phyloP scores from a whole-genome alignment of 2,113 vertebrate species.

The Esox niger region DNA sequence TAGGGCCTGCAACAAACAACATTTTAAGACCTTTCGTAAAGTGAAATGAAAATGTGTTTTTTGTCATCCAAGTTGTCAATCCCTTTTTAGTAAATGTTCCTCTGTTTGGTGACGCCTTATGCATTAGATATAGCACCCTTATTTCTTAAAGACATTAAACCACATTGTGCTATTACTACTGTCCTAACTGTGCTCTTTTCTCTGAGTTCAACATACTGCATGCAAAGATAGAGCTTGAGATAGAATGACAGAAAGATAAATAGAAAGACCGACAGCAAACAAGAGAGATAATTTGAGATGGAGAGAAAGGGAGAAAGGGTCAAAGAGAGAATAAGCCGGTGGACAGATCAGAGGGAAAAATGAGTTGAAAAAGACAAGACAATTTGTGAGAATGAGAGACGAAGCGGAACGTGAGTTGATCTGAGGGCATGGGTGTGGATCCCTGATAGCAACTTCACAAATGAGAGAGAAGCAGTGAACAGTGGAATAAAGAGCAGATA shows the following conservation, averaged over 20 bases:
- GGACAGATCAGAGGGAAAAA: not conserved
- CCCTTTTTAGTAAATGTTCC: too few relatives aligned
- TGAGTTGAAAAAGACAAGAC: not conserved
- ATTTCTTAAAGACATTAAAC: not conserved
- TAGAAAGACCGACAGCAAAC: not conserved
- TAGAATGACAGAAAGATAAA: slow-evolving; percentile 14
- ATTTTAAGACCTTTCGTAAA: too few relatives aligned
- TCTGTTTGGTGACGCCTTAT: too few relatives aligned
- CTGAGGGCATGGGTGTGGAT: slow-evolving; percentile 8
- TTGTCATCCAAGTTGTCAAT: too few relatives aligned
- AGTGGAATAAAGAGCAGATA: not conserved
- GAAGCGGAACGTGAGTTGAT: not conserved
- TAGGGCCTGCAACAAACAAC: too few relatives aligned
- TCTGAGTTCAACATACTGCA: slow-evolving; percentile 22
- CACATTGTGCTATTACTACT: not conserved
- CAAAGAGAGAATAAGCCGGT: not conserved
- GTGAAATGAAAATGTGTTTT: too few relatives aligned
- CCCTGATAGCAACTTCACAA: slow-evolving; percentile 10
- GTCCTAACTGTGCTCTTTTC: slow-evolving; percentile 24
- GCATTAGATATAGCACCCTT: too few relatives aligned
- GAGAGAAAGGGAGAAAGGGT: not conserved
- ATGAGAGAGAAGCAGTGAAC: slow-evolving; percentile 1
- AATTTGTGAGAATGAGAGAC: not conserved
- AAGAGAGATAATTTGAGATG: not conserved
- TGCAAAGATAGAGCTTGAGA: slow-evolving; percentile 40